Evolutionary conservation across 2,888 invertebrate genomes (phyloP), one percentile per base, ranked within the genome.

Genomic region (Geophilus truncorum): DNA sequence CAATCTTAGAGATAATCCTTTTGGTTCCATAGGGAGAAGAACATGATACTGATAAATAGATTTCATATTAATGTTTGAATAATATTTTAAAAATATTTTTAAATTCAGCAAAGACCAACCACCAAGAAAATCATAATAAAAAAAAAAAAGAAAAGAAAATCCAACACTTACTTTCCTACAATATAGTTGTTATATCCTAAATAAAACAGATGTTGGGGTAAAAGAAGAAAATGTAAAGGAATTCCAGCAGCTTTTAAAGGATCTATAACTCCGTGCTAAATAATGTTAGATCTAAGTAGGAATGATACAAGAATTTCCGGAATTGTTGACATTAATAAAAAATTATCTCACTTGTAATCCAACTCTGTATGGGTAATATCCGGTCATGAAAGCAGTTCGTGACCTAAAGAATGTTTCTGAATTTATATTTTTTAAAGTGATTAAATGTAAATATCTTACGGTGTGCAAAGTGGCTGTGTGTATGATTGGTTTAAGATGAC

Each of bases 111-210:
- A n/a, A 32, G 32, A 30, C 28, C 30, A 18, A n/a, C 32, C n/a
- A n/a, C n/a, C n/a, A n/a, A n/a, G n/a, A n/a, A n/a, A n/a, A n/a
- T n/a, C n/a, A n/a, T n/a, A n/a, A n/a, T n/a, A 32, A 10, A 77
- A 30, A 28, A 4, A 77, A 28, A 32, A 28, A 28, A 12, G 30
- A 30, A 4, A 34, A 9, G 10, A 77, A 77, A 77, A 10, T 3
- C n/a, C 12, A n/a, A n/a, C n/a, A 83, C 84, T 83, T 83, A 85
- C 84, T 84, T 84, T 70, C 82, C 84, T 70, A 84, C 83, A 6
- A 86, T 82, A 79, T 86, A 86, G 5, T 85, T 87, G 1, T 82
- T 83, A 83, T 87, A 87, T 10, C 85, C 85, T 15, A 85, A 81
- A 32, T 84, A 82, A 80, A 84, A 84, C 77, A 87, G 81, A 75